Percentiles rank a stretch among this genome's conserved stretches.
phyloP scores from a whole-genome alignment of 2,113 vertebrate genomes.

The Plestiodon gilberti region DNA sequence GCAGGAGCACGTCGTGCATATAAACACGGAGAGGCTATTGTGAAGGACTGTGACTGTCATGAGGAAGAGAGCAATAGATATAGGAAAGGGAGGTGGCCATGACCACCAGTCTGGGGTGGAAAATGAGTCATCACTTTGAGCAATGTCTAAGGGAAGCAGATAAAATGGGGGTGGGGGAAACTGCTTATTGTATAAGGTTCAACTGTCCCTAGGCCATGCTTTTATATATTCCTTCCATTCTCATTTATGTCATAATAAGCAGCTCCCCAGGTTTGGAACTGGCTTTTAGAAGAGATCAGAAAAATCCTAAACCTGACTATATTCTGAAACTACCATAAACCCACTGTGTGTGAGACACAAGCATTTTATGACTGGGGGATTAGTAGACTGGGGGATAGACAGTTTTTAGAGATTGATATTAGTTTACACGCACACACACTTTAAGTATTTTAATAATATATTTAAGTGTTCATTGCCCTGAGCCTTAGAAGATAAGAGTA shows the following conservation, averaged over 20 bases:
- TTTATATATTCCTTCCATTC: background rate
- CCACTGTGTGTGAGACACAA: background rate
- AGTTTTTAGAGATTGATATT: background rate
- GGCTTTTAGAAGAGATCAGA: background rate
- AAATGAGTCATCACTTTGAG: slow-evolving; percentile 2
- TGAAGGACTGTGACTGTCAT: background rate
- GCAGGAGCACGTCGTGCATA: no score
- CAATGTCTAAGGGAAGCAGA: background rate
- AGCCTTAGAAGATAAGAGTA: background rate
- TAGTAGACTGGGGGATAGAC: no score
- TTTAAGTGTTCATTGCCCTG: background rate
- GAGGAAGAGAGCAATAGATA: background rate
- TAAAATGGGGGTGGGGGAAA: background rate
- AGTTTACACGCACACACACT: background rate
- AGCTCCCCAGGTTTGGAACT: background rate
- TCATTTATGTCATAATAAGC: background rate
- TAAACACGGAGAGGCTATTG: background rate
- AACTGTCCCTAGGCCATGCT: background rate
- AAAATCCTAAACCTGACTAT: background rate
- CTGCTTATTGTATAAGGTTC: background rate
- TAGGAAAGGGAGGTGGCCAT: background rate
- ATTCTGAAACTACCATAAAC: background rate
- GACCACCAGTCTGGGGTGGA: background rate
- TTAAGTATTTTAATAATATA: background rate
- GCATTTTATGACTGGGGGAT: background rate